Conservation (phyloP, 2,113 vertebrate species). For the Lepus europaeus region DNA sequence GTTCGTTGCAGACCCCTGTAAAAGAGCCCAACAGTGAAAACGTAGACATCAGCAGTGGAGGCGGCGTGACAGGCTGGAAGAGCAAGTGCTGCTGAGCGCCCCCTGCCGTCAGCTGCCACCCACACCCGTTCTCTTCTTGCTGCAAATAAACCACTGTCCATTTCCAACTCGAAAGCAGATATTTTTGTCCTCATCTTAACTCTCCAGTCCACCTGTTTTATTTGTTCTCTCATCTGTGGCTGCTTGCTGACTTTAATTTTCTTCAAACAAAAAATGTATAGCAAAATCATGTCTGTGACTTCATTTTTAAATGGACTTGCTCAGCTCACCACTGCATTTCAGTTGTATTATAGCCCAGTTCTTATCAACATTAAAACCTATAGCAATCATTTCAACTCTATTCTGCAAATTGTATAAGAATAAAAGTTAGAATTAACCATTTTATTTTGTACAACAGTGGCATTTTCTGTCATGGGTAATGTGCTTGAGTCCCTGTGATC, state of each 20-base stretch:
- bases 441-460: constrained; percentile 94
- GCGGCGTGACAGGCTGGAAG: constrained; percentile 98
- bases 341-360: constrained; percentile 90
- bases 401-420: constrained; percentile 91
- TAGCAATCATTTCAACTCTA: constrained; percentile 86
- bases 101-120: constrained; percentile 83
- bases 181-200: constrained; percentile 88
- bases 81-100: constrained; percentile 97
- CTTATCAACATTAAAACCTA: constrained; percentile 87
- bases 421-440: constrained; percentile 95
- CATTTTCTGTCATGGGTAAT: constrained; percentile 92
- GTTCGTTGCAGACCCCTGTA: constrained; percentile 95
- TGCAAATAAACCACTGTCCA: constrained; percentile 94
- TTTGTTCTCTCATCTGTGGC: constrained; percentile 89
- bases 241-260: constrained; percentile 92
- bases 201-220: constrained; percentile 82
- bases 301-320: constrained; percentile 89
- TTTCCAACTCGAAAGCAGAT: constrained; percentile 88
- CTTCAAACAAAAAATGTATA: constrained; percentile 89
- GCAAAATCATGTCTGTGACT: constrained; percentile 94
- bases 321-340: constrained; percentile 89
- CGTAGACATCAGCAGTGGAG: constrained; percentile 97
- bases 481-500: constrained; percentile 90
- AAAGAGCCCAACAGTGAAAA: constrained; percentile 99
- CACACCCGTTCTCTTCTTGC: constrained; percentile 88